A percentile compares a stretch with the other conserved stretches of the same genome.
Evolutionary conservation across 1,140 invertebrate species (phyloP).

Genomic region (Drosophila funebris): DNA sequence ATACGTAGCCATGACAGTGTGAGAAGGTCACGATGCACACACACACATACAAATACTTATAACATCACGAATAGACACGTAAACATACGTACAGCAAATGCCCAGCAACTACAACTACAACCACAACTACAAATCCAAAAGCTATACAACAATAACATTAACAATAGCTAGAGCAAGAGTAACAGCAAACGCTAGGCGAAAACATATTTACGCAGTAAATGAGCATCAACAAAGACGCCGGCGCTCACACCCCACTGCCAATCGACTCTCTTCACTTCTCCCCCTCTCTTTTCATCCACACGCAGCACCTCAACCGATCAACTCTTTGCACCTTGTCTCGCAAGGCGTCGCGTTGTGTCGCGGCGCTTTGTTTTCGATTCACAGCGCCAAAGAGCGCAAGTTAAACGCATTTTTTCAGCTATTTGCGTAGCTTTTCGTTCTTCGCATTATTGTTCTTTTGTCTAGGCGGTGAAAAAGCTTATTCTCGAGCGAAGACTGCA

Average conservation of each 20-base stretch:
- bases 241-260: slow-evolving; percentile 36
- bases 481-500: slow-evolving; percentile 29
- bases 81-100: slow-evolving; percentile 1
- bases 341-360: not conserved
- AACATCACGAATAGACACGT: slow-evolving; percentile 19
- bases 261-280: not conserved
- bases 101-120: slow-evolving; percentile 35
- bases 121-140: slow-evolving; percentile 45
- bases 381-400: slow-evolving; percentile 16
- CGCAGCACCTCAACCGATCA: slow-evolving; percentile 25
- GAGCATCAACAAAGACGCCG: slow-evolving; percentile 70
- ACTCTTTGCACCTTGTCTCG: slow-evolving; percentile 15
- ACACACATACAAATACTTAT: slow-evolving; percentile 16
- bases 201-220: slow-evolving; percentile 72
- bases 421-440: slow-evolving; percentile 50
- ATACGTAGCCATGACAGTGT: slow-evolving; percentile 83
- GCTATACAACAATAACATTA: slow-evolving; percentile 34
- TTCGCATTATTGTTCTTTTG: slow-evolving; percentile 6
- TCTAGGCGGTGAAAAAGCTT: slow-evolving; percentile 37
- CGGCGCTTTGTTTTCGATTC: slow-evolving; percentile 23
- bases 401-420: slow-evolving; percentile 58
- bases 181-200: slow-evolving; percentile 9
- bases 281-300: slow-evolving; percentile 11
- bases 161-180: slow-evolving; percentile 17
- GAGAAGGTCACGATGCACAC: slow-evolving; percentile 77